Evolutionary conservation across 1,140 invertebrate genomes (phyloP).

Genomic region (Brachionus manjavacas): DNA sequence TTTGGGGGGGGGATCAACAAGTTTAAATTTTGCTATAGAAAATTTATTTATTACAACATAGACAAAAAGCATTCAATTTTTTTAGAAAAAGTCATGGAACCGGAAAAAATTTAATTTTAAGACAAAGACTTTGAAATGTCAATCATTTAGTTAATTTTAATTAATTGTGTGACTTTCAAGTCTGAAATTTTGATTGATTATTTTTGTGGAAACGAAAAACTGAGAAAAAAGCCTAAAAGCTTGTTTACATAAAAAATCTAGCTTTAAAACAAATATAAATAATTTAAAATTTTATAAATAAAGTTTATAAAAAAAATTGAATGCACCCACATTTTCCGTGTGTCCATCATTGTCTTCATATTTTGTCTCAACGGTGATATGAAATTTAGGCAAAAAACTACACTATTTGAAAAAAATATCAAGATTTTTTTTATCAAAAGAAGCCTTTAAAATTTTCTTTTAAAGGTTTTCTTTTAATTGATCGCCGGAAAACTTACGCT

Average conservation of each 20-base stretch:
- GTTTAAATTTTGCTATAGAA: too few relatives aligned
- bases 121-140: conserved; percentile 43
- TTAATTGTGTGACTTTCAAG: neutral
- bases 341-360: conserved; percentile 84
- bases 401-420: conserved; percentile 64
- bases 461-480: neutral
- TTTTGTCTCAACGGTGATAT: conserved; percentile 77
- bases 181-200: neutral
- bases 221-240: too few relatives aligned
- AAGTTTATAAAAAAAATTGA: neutral
- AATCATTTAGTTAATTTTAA: neutral
- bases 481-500: neutral
- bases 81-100: neutral
- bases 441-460: neutral
- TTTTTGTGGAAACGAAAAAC: too few relatives aligned
- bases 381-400: conserved; percentile 82
- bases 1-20: too few relatives aligned
- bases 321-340: conserved; percentile 74
- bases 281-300: too few relatives aligned
- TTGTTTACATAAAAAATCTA: too few relatives aligned
- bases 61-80: neutral
- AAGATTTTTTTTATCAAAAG: neutral
- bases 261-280: too few relatives aligned
- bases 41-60: too few relatives aligned
- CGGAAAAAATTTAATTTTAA: neutral